These are phyloP conservation scores for Drosophila azteca DNA, from an alignment of 1,140 invertebrate species.

Conservation along the genomic window DNA sequence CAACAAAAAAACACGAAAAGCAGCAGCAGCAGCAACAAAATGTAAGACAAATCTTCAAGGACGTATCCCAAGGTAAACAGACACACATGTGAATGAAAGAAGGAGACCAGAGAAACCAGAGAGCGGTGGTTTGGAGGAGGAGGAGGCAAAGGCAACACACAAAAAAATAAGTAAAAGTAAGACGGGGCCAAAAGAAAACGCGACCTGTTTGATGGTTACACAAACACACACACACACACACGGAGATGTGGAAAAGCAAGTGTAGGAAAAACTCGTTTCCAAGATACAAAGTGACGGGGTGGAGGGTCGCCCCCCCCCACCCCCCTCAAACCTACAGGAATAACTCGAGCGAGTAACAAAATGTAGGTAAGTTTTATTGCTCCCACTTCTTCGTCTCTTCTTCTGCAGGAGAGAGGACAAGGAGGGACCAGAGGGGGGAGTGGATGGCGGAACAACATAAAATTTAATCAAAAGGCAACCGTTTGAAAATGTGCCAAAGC, in stretches of 20 bases:
- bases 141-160: slow-evolving; percentile 16
- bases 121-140: slow-evolving; percentile 13
- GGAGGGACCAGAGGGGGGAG: background rate
- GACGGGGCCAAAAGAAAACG: slow-evolving; percentile 69
- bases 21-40: slow-evolving; percentile 62
- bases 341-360: slow-evolving; percentile 61
- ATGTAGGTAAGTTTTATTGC: slow-evolving; percentile 72
- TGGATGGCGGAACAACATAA: slow-evolving; percentile 56
- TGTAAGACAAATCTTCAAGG: slow-evolving; percentile 81
- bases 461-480: slow-evolving; percentile 79
- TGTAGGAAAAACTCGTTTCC: slow-evolving; percentile 78
- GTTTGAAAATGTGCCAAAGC: slow-evolving; percentile 77
- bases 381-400: slow-evolving; percentile 20
- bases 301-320: background rate
- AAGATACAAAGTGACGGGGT: slow-evolving; percentile 12
- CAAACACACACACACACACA: slow-evolving; percentile 2
- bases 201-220: slow-evolving; percentile 69
- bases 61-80: slow-evolving; percentile 77
- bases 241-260: slow-evolving; percentile 77
- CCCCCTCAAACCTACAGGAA: slow-evolving; percentile 41
- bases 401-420: background rate
- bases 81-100: slow-evolving; percentile 58
- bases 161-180: slow-evolving; percentile 66
- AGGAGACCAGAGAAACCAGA: slow-evolving; percentile 8
- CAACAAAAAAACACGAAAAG: slow-evolving; percentile 7